Conservation (phyloP, 2,113 vertebrate species). For the Xiphorhynchus elegans region DNA sequence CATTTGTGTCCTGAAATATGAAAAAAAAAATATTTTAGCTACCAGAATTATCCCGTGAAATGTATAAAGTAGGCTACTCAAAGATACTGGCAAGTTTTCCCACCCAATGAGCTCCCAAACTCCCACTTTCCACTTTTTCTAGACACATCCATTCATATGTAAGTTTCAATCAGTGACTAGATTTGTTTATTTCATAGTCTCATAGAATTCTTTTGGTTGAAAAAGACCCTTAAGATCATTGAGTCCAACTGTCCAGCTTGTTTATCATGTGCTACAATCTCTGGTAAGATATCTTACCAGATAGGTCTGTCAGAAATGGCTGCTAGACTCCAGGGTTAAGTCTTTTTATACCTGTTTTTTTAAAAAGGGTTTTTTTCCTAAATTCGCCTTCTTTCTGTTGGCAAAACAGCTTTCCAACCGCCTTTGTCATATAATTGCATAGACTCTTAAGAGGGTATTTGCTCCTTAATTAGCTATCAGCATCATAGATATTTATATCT, state of each 20-base stretch:
- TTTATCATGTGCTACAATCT: background rate
- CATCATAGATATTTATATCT: background rate
- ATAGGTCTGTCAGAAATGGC: background rate
- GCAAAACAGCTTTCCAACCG: background rate
- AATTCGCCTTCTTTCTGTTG: background rate
- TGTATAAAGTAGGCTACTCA: background rate
- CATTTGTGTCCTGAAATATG: background rate
- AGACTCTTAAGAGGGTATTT: background rate
- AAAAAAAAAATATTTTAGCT: background rate
- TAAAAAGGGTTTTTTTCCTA: background rate
- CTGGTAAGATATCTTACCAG: background rate
- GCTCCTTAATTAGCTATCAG: background rate
- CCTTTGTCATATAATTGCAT: background rate
- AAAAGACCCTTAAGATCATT: background rate
- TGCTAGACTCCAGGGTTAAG: background rate
- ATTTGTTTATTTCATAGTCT: background rate
- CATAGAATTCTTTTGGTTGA: background rate
- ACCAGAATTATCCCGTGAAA: background rate
- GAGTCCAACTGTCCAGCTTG: rapidly evolving
- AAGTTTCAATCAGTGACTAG: background rate
- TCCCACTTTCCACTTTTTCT: background rate
- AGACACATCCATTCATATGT: background rate
- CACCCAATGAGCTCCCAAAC: background rate
- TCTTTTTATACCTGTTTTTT: background rate
- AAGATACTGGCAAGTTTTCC: background rate